Conservation (phyloP, 2,113 vertebrate species). For the Nannospalax galili region DNA sequence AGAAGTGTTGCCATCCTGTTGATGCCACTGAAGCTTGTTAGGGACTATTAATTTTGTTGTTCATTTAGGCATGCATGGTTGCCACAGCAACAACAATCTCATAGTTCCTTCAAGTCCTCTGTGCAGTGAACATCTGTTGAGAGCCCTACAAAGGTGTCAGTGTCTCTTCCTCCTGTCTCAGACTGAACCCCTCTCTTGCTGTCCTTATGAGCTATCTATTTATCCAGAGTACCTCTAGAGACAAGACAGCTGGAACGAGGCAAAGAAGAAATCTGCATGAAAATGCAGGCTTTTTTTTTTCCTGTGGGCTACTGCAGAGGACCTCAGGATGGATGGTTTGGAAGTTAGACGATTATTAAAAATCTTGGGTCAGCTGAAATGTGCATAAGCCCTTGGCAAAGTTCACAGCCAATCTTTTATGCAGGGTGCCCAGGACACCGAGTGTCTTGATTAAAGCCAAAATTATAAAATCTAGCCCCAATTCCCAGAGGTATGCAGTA, state of each 20-base stretch:
- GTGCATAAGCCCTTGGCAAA: slow-evolving; percentile 70
- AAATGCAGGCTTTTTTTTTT: slow-evolving; percentile 25
- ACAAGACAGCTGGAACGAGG: slow-evolving; percentile 17
- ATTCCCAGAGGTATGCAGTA: slow-evolving; percentile 50
- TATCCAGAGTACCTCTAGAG: slow-evolving; percentile 51
- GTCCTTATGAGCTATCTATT: slow-evolving; percentile 50
- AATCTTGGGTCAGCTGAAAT: slow-evolving; percentile 71
- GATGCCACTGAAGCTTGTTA: slow-evolving; percentile 45
- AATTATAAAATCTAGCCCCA: slow-evolving; percentile 63
- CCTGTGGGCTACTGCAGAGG: not conserved
- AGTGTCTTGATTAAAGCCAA: slow-evolving; percentile 65
- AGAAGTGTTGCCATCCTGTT: slow-evolving; percentile 44
- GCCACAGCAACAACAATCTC: slow-evolving; percentile 69
- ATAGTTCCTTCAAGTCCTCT: slow-evolving; percentile 61
- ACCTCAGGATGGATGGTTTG: slow-evolving; percentile 56
- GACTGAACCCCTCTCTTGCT: slow-evolving; percentile 5
- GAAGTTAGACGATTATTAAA: slow-evolving; percentile 63
- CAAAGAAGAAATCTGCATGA: slow-evolving; percentile 34
- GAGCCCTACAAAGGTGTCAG: slow-evolving; percentile 45
- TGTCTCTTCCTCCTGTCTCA: slow-evolving; percentile 47
- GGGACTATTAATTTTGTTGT: slow-evolving; percentile 74
- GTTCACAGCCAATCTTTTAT: slow-evolving; percentile 64
- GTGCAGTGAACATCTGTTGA: slow-evolving; percentile 62
- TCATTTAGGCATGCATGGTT: slow-evolving; percentile 75
- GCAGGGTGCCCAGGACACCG: slow-evolving; percentile 56